Conservation (phyloP, 2,113 vertebrate genomes). For the Osmerus mordax region DNA sequence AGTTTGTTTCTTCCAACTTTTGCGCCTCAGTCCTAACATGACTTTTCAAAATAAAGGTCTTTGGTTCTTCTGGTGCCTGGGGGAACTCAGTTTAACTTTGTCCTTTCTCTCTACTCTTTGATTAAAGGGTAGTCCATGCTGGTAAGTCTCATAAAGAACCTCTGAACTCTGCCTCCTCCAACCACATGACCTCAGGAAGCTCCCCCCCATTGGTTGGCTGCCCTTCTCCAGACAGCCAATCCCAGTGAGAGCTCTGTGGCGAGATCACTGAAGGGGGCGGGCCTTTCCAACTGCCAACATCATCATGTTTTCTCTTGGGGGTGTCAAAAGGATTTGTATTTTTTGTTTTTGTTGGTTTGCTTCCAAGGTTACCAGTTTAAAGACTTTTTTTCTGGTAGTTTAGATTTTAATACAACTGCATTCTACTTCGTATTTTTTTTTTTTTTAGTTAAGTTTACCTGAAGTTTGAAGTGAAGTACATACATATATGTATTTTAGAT, state of each 20-base stretch:
- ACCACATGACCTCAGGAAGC: slow-evolving; percentile 99
- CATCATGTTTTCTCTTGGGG: slow-evolving; percentile 96
- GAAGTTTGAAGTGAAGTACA: slow-evolving; percentile 57
- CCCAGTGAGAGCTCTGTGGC: slow-evolving; percentile 95
- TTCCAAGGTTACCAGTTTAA: slow-evolving; percentile 80
- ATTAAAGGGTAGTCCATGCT: slow-evolving; percentile 99
- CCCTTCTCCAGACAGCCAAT: slow-evolving; percentile 97
- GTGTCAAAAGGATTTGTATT: slow-evolving; percentile 99
- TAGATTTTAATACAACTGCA: slow-evolving; percentile 44
- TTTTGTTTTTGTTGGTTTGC: slow-evolving; percentile 84
- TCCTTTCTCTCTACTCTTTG: slow-evolving; percentile 99
- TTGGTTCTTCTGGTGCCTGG: slow-evolving; percentile 75
- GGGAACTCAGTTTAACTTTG: slow-evolving; percentile 99
- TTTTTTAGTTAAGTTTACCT: slow-evolving; percentile 34
- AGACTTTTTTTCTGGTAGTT: slow-evolving; percentile 54
- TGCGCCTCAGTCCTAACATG: slow-evolving; percentile 57
- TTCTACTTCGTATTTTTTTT: slow-evolving; percentile 39
- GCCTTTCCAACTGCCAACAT: slow-evolving; percentile 94
- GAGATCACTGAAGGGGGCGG: slow-evolving; percentile 96
- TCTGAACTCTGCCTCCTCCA: slow-evolving; percentile 97
- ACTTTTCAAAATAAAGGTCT: slow-evolving; percentile 64
- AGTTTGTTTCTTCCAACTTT: slow-evolving; percentile 44
- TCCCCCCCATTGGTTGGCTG: slow-evolving; percentile 97
- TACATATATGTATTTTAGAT: slow-evolving; percentile 35
- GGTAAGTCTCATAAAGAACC: slow-evolving; percentile 99